A percentile compares a stretch with the other conserved stretches of the same genome.
These are phyloP conservation scores for Mycogona germanica DNA, from an alignment of 2,888 invertebrate species.

Conservation along the genomic window DNA sequence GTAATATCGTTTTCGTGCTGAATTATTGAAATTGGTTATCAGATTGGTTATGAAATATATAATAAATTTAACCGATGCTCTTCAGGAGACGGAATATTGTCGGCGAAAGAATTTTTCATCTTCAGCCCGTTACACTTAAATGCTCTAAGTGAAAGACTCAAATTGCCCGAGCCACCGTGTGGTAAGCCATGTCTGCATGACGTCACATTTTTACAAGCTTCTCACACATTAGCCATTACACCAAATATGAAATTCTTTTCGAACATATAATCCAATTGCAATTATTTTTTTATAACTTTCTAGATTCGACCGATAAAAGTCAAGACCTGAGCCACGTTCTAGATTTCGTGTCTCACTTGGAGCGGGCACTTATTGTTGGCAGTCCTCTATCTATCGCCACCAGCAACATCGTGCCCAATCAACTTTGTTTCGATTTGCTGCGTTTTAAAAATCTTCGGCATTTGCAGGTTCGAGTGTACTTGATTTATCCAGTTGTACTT, in stretches of 20 bases:
- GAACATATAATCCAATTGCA: not conserved
- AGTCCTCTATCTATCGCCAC: not conserved
- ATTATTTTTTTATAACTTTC: too few relatives aligned
- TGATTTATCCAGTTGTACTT: not conserved
- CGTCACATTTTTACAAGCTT: not conserved
- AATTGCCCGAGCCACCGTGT: conserved; percentile 19
- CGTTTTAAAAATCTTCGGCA: conserved; percentile 8
- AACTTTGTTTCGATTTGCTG: conserved; percentile 15
- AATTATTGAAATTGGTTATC: not conserved
- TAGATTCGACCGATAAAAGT: conserved; percentile 16
- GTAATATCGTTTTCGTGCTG: not conserved
- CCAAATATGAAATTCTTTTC: not conserved
- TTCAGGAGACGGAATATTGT: conserved; percentile 11
- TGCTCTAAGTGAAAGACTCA: conserved; percentile 19
- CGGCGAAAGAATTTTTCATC: conserved; percentile 9
- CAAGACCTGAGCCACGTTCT: conserved; percentile 16
- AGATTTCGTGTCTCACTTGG: conserved; percentile 14
- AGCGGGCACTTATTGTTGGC: conserved; percentile 9
- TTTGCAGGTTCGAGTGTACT: not conserved
- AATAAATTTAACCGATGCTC: too few relatives aligned
- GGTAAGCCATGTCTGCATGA: conserved; percentile 9
- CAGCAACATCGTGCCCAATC: conserved; percentile 17
- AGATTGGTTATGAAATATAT: not conserved
- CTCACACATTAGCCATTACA: not conserved
- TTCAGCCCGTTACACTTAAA: conserved; percentile 18